Evolutionary conservation across 2,797 vertebrate genomes (phyloP).

Genomic region (Emys orbicularis): DNA sequence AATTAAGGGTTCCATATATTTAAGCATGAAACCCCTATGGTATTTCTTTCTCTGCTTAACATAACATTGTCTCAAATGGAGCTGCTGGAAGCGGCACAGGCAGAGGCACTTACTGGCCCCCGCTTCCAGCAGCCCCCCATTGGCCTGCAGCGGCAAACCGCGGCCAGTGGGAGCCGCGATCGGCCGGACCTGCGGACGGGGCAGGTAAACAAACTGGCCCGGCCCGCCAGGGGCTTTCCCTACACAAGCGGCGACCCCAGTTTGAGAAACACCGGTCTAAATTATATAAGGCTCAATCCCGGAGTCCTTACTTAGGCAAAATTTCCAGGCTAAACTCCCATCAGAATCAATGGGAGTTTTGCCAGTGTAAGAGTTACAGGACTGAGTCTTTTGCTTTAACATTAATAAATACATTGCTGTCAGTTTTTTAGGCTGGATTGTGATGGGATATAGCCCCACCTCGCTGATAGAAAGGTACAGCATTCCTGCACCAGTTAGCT

Average conservation of each 20-base stretch:
- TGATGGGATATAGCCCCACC: not conserved
- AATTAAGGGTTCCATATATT: constrained; percentile 26
- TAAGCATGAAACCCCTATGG: not conserved
- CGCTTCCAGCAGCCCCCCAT: no score
- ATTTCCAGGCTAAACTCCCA: not conserved
- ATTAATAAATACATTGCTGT: not conserved
- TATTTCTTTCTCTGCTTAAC: constrained; percentile 26
- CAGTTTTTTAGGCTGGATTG: not conserved
- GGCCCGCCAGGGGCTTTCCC: no score
- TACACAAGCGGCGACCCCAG: no score
- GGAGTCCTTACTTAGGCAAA: not conserved
- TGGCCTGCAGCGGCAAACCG: no score
- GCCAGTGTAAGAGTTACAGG: not conserved
- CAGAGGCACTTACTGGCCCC: no score
- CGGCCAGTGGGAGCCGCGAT: no score
- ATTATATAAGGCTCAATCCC: not conserved
- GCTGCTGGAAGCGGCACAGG: no score
- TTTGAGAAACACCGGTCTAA: not conserved
- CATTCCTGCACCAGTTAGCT: not conserved
- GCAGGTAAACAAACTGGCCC: no score
- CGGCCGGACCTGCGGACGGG: no score
- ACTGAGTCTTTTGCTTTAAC: not conserved
- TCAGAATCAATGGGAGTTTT: not conserved
- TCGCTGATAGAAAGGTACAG: not conserved
- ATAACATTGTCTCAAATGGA: constrained; percentile 10